Base-by-base conservation (phyloP, 2,113 vertebrate species). In the Cacatua alba region DNA sequence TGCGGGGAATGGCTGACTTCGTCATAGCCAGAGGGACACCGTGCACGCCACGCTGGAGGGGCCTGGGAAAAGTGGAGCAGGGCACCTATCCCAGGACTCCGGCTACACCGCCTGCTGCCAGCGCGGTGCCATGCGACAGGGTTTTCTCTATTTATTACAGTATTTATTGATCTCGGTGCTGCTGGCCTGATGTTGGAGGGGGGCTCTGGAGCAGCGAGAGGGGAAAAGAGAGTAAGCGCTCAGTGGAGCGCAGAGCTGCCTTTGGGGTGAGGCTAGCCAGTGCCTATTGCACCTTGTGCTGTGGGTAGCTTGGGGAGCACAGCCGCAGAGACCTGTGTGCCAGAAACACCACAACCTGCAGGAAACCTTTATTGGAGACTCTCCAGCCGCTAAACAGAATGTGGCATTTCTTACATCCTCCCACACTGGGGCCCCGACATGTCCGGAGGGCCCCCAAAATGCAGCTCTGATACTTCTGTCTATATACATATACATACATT, bases 111-210 rank as follows among this genome's bases (percentile, higher is more conserved):
- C 51, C 63, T 68, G 92, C 79, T 88, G 55, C 80, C 0, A 0
- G 43, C 65, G 85, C 85, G 78, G 93, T 35, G 55, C 82, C 75
- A 7, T 8, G 20, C 33, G 43, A 86, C 51, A 87, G 93, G 70
- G 68, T 65, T 62, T 87, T 94, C 89, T 96, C 59, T 96, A 96
- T 97, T 96, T 96, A 97, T 97, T 97, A 94, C 95, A 97, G 53
- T 97, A 97, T 96, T 96, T 96, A 96, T 96, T 97, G 90, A 88
- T 96, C 90, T 95, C n/a, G 0, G 39, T 92, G 88, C 64, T 93
- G 60, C 68, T 78, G 85, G 85, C 55, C 19, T 94, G n/a, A 13
- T 97, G 74, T 93, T 95, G 87, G 37, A 4, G 5, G 23, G 28
- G 44, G 41, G 11, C 25, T 43, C 28, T 6, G 33, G 49, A 60